A percentile compares a stretch with the other conserved stretches of the same genome.
These are phyloP conservation scores for Acanthosepion lycidas DNA, from an alignment of 2,888 invertebrate species.

Conservation along the genomic window DNA sequence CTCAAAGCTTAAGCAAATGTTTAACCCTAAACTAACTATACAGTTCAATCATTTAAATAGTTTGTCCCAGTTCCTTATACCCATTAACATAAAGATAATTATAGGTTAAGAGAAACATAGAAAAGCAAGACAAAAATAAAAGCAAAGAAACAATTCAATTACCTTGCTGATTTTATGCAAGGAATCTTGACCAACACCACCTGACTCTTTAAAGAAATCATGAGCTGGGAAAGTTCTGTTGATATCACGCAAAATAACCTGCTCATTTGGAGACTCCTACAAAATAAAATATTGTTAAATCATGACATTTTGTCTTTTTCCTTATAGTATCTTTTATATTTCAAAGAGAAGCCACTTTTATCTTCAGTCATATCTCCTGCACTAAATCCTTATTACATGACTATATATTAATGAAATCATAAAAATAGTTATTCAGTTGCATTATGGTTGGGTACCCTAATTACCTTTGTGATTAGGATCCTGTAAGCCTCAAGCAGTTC, in stretches of 20 bases:
- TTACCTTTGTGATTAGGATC: slow-evolving; percentile 91
- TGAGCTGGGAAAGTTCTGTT: slow-evolving; percentile 99
- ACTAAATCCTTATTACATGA: no score
- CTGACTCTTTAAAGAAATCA: slow-evolving; percentile 95
- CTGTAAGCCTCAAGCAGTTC: slow-evolving; percentile 91
- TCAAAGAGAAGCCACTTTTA: no score
- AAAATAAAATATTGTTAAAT: neutral
- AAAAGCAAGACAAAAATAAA: neutral
- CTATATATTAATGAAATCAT: neutral
- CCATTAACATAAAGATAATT: no score
- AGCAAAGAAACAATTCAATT: slow-evolving; percentile 24
- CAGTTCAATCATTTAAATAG: no score
- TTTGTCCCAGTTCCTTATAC: no score
- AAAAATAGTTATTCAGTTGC: neutral
- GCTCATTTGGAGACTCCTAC: slow-evolving; percentile 94
- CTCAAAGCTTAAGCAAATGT: no score
- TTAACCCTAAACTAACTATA: no score
- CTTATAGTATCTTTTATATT: no score
- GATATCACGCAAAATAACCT: slow-evolving; percentile 95
- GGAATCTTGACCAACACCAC: slow-evolving; percentile 96
- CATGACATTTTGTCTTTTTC: neutral
- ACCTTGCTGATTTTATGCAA: slow-evolving; percentile 91
- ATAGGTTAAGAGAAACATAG: no score
- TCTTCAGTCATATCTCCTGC: no score
- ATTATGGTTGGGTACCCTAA: slow-evolving; percentile 49